Evolutionary conservation across 2,113 vertebrate genomes (phyloP), one percentile per base, ranked within the genome.

Genomic region (Terrapene triunguis): DNA sequence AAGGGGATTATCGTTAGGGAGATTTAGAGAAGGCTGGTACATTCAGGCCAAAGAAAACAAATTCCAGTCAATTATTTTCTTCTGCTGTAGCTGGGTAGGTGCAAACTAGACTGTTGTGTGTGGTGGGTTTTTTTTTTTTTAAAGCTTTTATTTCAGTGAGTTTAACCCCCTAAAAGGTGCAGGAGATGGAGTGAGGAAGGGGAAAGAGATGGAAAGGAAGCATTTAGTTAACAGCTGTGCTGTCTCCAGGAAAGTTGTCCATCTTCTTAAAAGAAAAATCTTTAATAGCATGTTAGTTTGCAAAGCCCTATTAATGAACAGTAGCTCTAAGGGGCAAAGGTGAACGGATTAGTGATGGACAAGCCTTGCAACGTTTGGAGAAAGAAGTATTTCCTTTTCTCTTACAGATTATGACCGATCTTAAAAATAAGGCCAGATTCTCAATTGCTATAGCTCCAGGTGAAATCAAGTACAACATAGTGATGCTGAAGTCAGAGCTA

Each of bases 271-370:
- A 92, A 89, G 92, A 47, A 94, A 94, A 95, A 96, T 85, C 89
- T 91, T 92, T 92, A 92, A 89, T 95, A 92, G 94, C 93, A 72
- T 95, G 80, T 76, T 96, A 65, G 94, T 92, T 97, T 96, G 89
- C 94, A 93, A 94, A 96, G 91, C 95, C 85, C 65, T 97, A 95
- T 95, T 96, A 97, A 97, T 97, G 93, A 97, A 96, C 96, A 96
- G 96, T 91, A 93, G 97, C 88, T 94, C 91, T 95, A 12, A 44
- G 42, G 44, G 7, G 13, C 74, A 91, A 96, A 97, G 94, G 95
- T 97, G 94, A 93, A 96, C 94, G 96, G 96, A 97, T 97, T 96
- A 95, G 92, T 97, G 93, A 96, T 92, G 85, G 96, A 96, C 96
- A 91, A 94, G 88, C 94, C 95, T 74, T 94, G 53, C 65, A 88